These are phyloP conservation scores for Hyles euphorbiae DNA, from an alignment of 1,140 invertebrate genomes.

Conservation along the genomic window DNA sequence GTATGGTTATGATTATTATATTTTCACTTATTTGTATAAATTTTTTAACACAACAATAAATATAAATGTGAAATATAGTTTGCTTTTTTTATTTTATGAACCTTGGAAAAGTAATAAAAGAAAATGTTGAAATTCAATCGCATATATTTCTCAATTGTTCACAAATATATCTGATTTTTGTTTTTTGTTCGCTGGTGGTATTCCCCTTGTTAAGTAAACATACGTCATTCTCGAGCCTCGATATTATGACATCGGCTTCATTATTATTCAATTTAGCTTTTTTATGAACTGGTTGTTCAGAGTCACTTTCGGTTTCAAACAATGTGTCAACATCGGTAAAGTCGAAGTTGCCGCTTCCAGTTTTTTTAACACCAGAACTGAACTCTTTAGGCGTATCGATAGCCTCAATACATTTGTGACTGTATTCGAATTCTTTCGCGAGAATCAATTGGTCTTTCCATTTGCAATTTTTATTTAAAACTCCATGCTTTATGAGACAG, in stretches of 20 bases:
- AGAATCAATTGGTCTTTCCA: constrained; percentile 20
- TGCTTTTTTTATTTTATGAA: constrained; percentile 50
- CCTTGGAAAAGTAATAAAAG: not conserved
- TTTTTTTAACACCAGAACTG: not conserved
- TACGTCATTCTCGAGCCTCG: constrained; percentile 35
- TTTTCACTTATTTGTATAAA: constrained; percentile 72
- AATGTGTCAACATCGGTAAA: constrained; percentile 42
- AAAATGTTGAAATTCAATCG: constrained; percentile 32
- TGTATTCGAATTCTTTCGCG: constrained; percentile 17
- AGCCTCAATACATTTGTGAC: constrained; percentile 39
- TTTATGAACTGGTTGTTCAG: constrained; percentile 40
- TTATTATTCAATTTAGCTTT: constrained; percentile 38
- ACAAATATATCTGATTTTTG: constrained; percentile 35
- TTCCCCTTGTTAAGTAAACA: constrained; percentile 30
- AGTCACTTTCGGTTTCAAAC: constrained; percentile 36
- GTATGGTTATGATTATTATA: constrained; percentile 57
- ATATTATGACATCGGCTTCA: constrained; percentile 35
- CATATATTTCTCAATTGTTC: constrained; percentile 45
- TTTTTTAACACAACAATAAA: constrained; percentile 74
- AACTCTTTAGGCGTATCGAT: not conserved
- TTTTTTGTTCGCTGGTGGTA: constrained; percentile 32
- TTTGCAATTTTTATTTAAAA: constrained; percentile 4
- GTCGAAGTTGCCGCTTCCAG: constrained; percentile 41
- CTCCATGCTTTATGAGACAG: constrained; percentile 9
- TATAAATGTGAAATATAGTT: constrained; percentile 66